Evolutionary conservation across 2,888 invertebrate genomes (phyloP), one percentile per base, ranked within the genome.

Genomic region (Heterodera filipjevi): DNA sequence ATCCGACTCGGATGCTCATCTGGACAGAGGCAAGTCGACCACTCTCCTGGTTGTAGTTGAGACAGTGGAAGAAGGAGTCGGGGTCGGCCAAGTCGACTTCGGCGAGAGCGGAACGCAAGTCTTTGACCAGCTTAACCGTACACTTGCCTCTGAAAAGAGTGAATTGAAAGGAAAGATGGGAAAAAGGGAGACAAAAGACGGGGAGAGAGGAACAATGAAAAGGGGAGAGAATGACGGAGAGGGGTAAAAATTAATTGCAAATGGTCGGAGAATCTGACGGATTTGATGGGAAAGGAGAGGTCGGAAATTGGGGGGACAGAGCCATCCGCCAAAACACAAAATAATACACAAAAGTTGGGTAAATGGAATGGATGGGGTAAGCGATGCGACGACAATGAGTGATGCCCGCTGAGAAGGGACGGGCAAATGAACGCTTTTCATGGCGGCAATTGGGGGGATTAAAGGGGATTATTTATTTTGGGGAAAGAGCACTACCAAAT

Each of bases 1-100:
- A 90, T 85, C 92, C 92, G 81, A 92, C 92, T 87, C 92, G 90
- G 83, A 92, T 92, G 89, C 92, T 92, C 79, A 92, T 92, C 90
- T 92, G 92, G 27, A 86, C 83, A 49, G 91, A 91, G 85, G 92
- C 92, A 91, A 92, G 91, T 82, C 90, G 90, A 86, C 91, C 90
- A 80, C 91, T 91, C 87, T 92, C 91, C 66, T 91, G 91, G 85
- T 92, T 92, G 85, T 91, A 92, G 81, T 90, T 90, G 82, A 92
- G 90, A 77, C 92, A 90, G 89, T 91, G 91, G 89, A 92, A 92
- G 89, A 92, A 92, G 66, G 90, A 89, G 88, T 71, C 66, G 33
- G 66, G 46, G 78, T 79, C 73, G 8, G 64, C 44, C 27, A 91
- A 91, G 80, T 90, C 87, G 85, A 91, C 91, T 78, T 90, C 90